Base-by-base conservation (phyloP, 2,888 invertebrate species). In the Phanerotoma sp. region DNA sequence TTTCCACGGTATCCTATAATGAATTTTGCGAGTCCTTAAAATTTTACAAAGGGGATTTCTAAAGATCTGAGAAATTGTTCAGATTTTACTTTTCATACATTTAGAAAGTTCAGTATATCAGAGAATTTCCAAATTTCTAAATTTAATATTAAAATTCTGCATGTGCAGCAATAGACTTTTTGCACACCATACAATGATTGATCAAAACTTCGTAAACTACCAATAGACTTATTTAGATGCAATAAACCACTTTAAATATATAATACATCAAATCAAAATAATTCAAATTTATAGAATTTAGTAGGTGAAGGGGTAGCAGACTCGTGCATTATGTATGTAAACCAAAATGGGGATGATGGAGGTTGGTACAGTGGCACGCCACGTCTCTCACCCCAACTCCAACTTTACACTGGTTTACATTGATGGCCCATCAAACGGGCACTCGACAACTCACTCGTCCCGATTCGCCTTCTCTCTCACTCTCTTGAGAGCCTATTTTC, bases 331-430 rank as follows among this genome's bases (percentile, higher is more conserved):
- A 58, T 54, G 53, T 52, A 56, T 62, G 60, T 58, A 53, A 60
- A 58, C 50, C 51, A 42, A 52, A 56, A 57, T 33, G 49, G 50
- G 49, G 40, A 55, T 57, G 55, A 55, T 46, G 59, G 59, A 55
- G 40, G 59, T 55, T 38, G 48, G 35, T 33, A 44, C 37, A 30
- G 21, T n/a, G 42, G 44, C 51, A 50, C 50, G 51, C 51, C 52
- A 50, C 56, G 53, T 52, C 40, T 48, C 41, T 52, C 58, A 56
- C 60, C 62, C 62, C 59, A 25, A 25, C 25, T 52, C 50, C 62
- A 62, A 69, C 67, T 70, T 70, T 69, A 67, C 69, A 68, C 69
- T 68, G 68, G 69, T 69, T 70, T 69, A 68, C 70, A 69, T 72
- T 70, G 70, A 72, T 70, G 67, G 69, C 55, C 68, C 65, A 68